These are phyloP conservation scores for Nyleta sp. DNA, from an alignment of 2,888 invertebrate species.

Conservation along the genomic window DNA sequence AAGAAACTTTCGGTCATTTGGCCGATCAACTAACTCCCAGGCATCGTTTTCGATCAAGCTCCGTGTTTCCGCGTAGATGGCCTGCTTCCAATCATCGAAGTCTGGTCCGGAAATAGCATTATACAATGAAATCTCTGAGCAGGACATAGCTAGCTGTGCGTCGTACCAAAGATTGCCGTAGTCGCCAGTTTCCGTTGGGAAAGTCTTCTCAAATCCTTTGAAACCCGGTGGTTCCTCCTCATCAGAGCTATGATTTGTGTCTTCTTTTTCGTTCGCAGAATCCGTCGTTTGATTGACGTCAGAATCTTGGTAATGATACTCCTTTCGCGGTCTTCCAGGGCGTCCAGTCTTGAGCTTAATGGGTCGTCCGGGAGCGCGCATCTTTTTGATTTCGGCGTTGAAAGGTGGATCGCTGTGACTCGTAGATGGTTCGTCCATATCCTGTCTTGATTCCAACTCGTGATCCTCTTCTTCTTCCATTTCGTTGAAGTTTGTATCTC, in stretches of 20 bases:
- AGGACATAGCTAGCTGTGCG: not conserved
- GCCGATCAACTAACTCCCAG: conserved; percentile 49
- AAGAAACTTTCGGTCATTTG: conserved; percentile 26
- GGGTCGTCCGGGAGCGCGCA: not conserved
- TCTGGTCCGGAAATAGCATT: conserved; percentile 19
- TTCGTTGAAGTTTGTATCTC: not conserved
- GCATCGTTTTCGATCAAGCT: conserved; percentile 56
- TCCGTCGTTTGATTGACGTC: too few relatives aligned
- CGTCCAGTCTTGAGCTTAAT: not conserved
- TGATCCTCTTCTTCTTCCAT: not conserved
- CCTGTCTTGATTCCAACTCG: not conserved
- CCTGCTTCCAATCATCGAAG: not conserved
- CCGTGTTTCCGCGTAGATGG: conserved; percentile 21
- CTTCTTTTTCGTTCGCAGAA: too few relatives aligned
- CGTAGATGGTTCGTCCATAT: too few relatives aligned
- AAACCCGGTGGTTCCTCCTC: too few relatives aligned
- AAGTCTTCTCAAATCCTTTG: too few relatives aligned
- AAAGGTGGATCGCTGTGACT: too few relatives aligned
- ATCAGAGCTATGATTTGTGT: too few relatives aligned
- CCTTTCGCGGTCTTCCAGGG: not conserved
- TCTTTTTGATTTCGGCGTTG: not conserved
- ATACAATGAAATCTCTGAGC: conserved; percentile 13
- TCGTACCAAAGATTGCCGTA: not conserved
- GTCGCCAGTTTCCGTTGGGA: too few relatives aligned
- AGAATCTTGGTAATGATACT: not conserved